Percentiles rank a stretch among this genome's conserved stretches.
These are phyloP conservation scores for Entomobrya multifasciata DNA, from an alignment of 2,888 invertebrate genomes.

Conservation along the genomic window DNA sequence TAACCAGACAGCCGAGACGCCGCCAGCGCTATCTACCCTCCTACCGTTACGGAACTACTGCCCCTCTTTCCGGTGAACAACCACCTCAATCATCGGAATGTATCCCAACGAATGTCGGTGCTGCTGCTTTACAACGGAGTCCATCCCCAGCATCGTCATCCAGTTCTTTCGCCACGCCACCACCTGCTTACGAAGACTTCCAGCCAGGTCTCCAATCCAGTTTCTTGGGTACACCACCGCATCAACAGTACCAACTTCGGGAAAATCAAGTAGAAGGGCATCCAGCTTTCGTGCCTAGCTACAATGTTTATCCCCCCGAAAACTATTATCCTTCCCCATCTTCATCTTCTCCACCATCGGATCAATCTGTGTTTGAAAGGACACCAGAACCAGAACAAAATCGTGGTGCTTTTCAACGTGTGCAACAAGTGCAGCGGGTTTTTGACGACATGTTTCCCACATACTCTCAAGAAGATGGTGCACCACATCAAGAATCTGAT, in stretches of 20 bases:
- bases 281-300: neutral
- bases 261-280: neutral
- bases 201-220: neutral
- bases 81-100: too few species aligned
- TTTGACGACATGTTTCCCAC: neutral
- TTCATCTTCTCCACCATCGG: neutral
- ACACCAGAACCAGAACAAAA: neutral
- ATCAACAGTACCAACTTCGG: neutral
- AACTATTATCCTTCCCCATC: neutral
- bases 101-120: neutral
- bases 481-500: neutral
- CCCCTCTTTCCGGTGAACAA: too few species aligned
- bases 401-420: too few species aligned
- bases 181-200: neutral
- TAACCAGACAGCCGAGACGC: neutral
- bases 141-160: constrained; percentile 4
- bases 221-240: neutral
- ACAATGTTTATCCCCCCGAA: neutral
- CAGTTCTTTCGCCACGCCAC: neutral
- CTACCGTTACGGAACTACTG: neutral
- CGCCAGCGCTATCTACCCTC: neutral
- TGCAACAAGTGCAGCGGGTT: too few species aligned
- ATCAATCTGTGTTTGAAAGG: neutral
- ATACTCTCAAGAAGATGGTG: neutral
- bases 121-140: neutral